These are phyloP conservation scores for Pelvicachromis taeniatus DNA, from an alignment of 2,113 vertebrate genomes.

Conservation along the genomic window DNA sequence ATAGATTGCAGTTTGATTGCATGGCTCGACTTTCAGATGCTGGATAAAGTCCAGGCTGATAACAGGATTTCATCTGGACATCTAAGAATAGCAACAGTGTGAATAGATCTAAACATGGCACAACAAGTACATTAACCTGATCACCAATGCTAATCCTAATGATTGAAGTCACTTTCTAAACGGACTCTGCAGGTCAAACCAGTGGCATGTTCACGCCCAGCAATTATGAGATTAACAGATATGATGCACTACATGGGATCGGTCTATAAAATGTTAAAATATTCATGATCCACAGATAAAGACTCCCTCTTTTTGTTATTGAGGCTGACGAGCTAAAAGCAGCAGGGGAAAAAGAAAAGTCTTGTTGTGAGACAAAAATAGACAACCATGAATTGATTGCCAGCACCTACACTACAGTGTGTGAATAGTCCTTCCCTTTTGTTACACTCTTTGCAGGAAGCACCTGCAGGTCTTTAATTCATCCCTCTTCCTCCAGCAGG, in stretches of 20 bases:
- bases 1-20: not conserved
- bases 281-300: not conserved
- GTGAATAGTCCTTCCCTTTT: not conserved
- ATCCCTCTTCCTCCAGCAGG: constrained; percentile 35
- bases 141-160: not conserved
- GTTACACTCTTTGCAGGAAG: constrained; percentile 21
- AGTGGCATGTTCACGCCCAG: not conserved
- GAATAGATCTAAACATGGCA: not conserved
- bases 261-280: not conserved
- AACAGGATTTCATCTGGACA: not conserved
- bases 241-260: not conserved
- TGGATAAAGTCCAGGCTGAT: not conserved
- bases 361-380: not conserved
- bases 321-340: not conserved
- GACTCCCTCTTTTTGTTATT: not conserved
- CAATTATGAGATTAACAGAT: not conserved
- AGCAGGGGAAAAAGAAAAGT: not conserved
- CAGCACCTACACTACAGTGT: not conserved
- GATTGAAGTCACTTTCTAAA: not conserved
- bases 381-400: not conserved
- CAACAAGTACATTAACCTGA: not conserved
- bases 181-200: not conserved
- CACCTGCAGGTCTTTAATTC: constrained; percentile 26
- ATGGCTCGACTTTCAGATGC: not conserved
- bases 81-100: not conserved